Percentiles rank a stretch among this genome's conserved stretches.
Conservation (phyloP, 1,140 invertebrate genomes). For the Zaprionus vittiger region DNA sequence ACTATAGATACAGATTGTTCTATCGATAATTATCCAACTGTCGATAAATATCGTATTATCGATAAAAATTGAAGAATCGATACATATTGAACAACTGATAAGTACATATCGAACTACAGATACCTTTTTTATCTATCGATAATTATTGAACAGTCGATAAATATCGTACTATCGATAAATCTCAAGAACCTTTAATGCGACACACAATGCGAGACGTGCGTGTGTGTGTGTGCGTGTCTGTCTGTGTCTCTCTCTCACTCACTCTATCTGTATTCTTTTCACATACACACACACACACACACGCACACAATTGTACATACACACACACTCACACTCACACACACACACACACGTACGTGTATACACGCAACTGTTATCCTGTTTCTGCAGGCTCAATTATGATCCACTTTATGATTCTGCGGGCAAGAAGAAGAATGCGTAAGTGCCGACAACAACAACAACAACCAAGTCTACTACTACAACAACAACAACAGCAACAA, state of each 20-base stretch:
- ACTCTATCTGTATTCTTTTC: conserved; percentile 9
- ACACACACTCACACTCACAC: conserved; percentile 28
- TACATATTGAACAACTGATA: too few relatives aligned
- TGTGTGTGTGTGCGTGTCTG: conserved; percentile 2
- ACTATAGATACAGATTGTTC: too few relatives aligned
- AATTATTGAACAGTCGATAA: too few relatives aligned
- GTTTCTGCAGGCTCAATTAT: conserved; percentile 76
- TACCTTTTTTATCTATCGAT: too few relatives aligned
- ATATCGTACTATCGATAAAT: not conserved
- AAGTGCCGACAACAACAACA: conserved; percentile 62
- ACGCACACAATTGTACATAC: conserved; percentile 28
- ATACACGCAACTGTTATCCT: conserved; percentile 39
- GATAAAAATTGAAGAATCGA: too few relatives aligned
- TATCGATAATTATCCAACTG: too few relatives aligned
- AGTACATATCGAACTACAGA: too few relatives aligned
- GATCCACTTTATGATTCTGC: conserved; percentile 84
- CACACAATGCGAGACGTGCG: not conserved
- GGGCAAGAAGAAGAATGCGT: conserved; percentile 82
- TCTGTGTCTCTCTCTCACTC: conserved; percentile 11
- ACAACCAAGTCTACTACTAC: conserved; percentile 37
- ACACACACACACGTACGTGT: conserved; percentile 35
- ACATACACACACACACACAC: conserved; percentile 21
- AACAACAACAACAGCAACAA: conserved; percentile 19
- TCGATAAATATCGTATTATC: too few relatives aligned
- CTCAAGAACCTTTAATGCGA: not conserved